A percentile compares a stretch with the other conserved stretches of the same genome.
These are phyloP conservation scores for Actinia equina DNA, from an alignment of 64 coral and sea anemone species.

Conservation along the genomic window DNA sequence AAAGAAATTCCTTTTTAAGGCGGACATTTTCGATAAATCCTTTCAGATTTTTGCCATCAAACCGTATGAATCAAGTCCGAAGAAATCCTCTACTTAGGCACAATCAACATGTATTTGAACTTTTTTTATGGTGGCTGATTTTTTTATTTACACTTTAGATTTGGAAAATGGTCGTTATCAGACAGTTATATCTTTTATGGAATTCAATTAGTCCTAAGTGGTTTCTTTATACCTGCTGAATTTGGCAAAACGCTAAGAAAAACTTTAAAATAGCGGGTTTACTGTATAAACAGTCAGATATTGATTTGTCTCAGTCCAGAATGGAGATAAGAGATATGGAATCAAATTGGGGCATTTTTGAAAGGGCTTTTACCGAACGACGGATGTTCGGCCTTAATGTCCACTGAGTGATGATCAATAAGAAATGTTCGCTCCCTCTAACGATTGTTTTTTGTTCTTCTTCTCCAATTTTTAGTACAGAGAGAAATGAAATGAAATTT, in stretches of 20 bases:
- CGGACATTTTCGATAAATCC: neutral
- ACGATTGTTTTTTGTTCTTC: neutral
- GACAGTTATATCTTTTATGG: neutral
- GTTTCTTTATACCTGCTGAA: neutral
- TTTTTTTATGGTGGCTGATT: neutral
- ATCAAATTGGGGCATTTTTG: neutral
- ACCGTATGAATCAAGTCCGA: neutral
- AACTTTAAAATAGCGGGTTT: neutral
- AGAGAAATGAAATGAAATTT: neutral
- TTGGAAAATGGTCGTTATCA: neutral
- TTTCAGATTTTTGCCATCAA: neutral
- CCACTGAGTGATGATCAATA: neutral
- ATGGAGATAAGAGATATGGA: neutral
- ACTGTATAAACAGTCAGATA: neutral
- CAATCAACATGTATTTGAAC: neutral
- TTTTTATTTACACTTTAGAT: neutral
- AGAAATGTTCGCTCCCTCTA: neutral
- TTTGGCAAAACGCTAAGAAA: conserved; percentile 5
- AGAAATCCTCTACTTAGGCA: neutral
- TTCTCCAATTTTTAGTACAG: neutral
- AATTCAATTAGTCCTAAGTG: conserved; percentile 1
- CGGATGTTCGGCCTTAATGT: neutral
- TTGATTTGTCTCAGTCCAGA: neutral
- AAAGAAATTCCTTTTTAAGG: neutral
- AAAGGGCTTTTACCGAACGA: neutral